Evolutionary conservation across 1,140 invertebrate genomes (phyloP), one percentile per base, ranked within the genome.

Genomic region (Phortica variegata): DNA sequence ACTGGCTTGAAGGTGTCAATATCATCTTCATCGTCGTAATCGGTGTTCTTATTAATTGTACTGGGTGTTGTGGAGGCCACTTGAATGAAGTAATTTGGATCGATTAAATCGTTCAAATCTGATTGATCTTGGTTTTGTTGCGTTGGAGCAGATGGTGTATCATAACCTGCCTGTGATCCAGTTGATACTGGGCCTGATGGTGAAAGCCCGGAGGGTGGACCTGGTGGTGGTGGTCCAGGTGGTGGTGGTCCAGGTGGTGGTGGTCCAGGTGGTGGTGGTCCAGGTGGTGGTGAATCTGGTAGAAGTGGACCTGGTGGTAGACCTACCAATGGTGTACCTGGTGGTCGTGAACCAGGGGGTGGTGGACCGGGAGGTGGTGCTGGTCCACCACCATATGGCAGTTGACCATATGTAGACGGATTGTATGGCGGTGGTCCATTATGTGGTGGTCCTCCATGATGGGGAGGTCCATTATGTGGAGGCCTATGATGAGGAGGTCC

Each of bases 11-110:
- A n/a, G n/a, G n/a, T n/a, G n/a, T n/a, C n/a, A n/a, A n/a, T n/a
- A n/a, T n/a, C n/a, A n/a, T 47, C 44, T 50, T 47, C 9, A 16
- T 41, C 10, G 43, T 45, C 0, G 13, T 16, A 16, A 52, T 41
- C 38, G 43, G 17, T 4, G 49, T n/a, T n/a, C n/a, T n/a, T n/a
- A n/a, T n/a, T n/a, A n/a, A n/a, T n/a, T n/a, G n/a, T n/a, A n/a
- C 31, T 23, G n/a, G 19, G n/a, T 5, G 34, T 33, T n/a, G n/a
- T n/a, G n/a, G n/a, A n/a, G n/a, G n/a, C n/a, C n/a, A n/a, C n/a
- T n/a, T n/a, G n/a, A n/a, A n/a, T n/a, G n/a, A n/a, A n/a, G n/a
- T n/a, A n/a, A n/a, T n/a, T n/a, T n/a, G n/a, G n/a, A n/a, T n/a
- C n/a, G n/a, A n/a, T n/a, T n/a, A n/a, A n/a, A n/a, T n/a, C n/a